Evolutionary conservation across 2,888 invertebrate genomes (phyloP).

Genomic region (Himalopsyche tibetana): DNA sequence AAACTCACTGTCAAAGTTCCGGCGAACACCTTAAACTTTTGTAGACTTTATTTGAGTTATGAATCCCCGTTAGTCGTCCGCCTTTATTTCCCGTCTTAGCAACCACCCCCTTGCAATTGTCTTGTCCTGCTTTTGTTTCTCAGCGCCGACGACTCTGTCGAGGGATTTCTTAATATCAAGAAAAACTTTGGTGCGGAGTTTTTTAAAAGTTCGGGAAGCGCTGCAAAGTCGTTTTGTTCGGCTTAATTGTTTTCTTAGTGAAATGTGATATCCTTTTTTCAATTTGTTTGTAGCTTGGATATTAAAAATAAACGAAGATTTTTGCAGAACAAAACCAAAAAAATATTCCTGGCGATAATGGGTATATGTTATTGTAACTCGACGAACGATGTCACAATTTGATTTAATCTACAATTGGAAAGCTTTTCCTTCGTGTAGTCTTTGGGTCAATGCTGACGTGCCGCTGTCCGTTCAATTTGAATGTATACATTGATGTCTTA

Average conservation of each 20-base stretch:
- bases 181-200: neutral
- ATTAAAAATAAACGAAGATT: neutral
- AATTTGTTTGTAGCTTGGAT: neutral
- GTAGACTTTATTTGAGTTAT: conserved; percentile 62
- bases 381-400: no score
- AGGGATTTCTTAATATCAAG: neutral
- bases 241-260: neutral
- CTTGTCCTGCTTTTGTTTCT: neutral
- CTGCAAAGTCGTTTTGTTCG: conserved; percentile 11
- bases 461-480: no score
- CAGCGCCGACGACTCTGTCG: neutral
- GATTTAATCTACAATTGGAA: no score
- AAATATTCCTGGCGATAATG: no score
- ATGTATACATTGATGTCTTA: no score
- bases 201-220: neutral
- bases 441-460: no score
- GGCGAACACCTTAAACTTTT: conserved; percentile 47
- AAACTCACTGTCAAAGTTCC: neutral
- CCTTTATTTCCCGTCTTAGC: conserved; percentile 60
- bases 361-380: neutral
- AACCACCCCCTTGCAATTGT: conserved; percentile 4
- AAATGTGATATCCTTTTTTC: neutral
- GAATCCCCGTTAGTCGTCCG: conserved; percentile 61
- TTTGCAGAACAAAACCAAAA: no score
- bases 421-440: no score